Conservation (phyloP, 1,140 invertebrate species). For the Atta colombica region DNA sequence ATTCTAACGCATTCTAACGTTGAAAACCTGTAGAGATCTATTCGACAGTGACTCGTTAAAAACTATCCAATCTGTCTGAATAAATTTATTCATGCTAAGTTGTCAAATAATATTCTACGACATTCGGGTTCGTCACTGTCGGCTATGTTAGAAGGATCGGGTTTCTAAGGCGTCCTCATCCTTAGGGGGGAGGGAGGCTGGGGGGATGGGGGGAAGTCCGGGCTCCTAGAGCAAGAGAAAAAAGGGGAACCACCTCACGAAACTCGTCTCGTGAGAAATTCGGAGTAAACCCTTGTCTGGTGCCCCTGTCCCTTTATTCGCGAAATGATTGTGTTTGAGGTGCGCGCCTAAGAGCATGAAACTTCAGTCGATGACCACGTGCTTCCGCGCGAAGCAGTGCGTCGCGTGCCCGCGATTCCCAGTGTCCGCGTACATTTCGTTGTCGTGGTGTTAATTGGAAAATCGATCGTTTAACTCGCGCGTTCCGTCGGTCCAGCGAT, state of each 20-base stretch:
- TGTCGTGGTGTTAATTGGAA: slow-evolving; percentile 63
- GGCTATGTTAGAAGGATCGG: slow-evolving; percentile 72
- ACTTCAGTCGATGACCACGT: slow-evolving; percentile 73
- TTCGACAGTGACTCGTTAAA: not conserved
- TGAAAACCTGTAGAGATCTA: not conserved
- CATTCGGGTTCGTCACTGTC: slow-evolving; percentile 34
- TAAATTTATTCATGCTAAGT: slow-evolving; percentile 16
- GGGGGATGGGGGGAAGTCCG: not conserved
- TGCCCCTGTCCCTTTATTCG: slow-evolving; percentile 71
- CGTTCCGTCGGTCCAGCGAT: not conserved
- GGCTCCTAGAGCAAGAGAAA: slow-evolving; percentile 26
- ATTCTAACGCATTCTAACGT: not conserved
- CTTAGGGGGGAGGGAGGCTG: not conserved
- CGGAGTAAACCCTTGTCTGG: slow-evolving; percentile 59
- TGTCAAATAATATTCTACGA: slow-evolving; percentile 22
- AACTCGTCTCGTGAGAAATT: slow-evolving; percentile 81
- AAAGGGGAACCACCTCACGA: slow-evolving; percentile 70
- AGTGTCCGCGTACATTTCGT: slow-evolving; percentile 43
- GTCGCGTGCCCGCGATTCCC: slow-evolving; percentile 55
- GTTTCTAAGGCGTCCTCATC: slow-evolving; percentile 71
- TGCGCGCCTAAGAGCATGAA: slow-evolving; percentile 69
- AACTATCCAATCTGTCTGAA: not conserved
- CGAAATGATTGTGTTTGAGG: slow-evolving; percentile 73
- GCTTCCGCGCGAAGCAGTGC: slow-evolving; percentile 74
- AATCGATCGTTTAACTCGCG: slow-evolving; percentile 41